These are phyloP conservation scores for Spongilla lacustris DNA, from an alignment of 37 sponge, comb jelly and placozoan genomes.

Conservation along the genomic window DNA sequence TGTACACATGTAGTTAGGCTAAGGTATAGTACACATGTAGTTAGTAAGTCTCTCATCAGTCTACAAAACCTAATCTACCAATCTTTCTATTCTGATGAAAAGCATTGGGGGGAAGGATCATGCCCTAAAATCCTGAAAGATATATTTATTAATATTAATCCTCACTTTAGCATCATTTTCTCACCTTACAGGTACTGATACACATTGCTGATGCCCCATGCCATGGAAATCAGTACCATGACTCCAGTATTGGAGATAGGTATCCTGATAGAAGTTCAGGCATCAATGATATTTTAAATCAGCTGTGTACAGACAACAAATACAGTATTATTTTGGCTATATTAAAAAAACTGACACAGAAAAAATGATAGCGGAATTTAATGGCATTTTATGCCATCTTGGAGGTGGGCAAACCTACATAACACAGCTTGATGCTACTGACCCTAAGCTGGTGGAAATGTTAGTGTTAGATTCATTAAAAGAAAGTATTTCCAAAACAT, in stretches of 20 bases:
- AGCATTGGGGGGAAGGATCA: not conserved
- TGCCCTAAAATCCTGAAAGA: not conserved
- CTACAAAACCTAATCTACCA: too few species aligned
- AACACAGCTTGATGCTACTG: not conserved
- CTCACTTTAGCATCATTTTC: not conserved
- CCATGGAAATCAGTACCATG: conserved; percentile 32
- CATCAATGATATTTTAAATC: conserved; percentile 5
- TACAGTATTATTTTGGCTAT: conserved; percentile 39
- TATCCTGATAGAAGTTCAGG: conserved; percentile 24
- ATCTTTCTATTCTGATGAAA: too few species aligned
- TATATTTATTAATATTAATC: too few species aligned
- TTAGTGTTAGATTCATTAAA: conserved; percentile 6
- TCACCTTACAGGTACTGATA: conserved; percentile 12
- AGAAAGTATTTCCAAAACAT: not conserved
- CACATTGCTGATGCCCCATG: conserved; percentile 49
- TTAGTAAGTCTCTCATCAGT: too few species aligned
- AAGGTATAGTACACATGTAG: too few species aligned
- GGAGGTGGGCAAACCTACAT: not conserved
- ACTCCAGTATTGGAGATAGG: not conserved
- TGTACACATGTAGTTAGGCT: not conserved
- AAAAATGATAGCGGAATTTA: conserved; percentile 32
- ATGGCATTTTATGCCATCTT: not conserved
- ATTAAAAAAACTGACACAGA: conserved; percentile 20
- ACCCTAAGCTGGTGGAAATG: not conserved
- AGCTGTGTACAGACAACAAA: conserved; percentile 8